Evolutionary conservation across 2,797 vertebrate genomes (phyloP).

Genomic region (Xiphophorus birchmanni): DNA sequence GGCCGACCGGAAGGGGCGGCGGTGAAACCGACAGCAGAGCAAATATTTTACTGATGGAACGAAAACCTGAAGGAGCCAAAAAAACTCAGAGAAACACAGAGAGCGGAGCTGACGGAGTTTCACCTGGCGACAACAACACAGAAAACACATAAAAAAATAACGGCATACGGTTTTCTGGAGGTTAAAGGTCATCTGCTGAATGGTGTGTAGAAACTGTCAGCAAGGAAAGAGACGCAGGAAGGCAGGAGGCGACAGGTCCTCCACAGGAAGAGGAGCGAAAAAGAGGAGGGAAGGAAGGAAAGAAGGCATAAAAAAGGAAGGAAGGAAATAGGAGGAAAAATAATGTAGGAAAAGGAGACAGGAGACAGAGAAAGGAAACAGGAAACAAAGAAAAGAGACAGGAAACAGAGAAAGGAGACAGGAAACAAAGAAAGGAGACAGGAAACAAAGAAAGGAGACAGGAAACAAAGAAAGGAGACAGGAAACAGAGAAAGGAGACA

Average conservation of each 20-base stretch:
- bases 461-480: too few relatives aligned
- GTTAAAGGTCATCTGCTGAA: conserved; percentile 38
- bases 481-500: too few relatives aligned
- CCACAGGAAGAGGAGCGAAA: conserved; percentile 53
- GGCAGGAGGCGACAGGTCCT: conserved; percentile 63
- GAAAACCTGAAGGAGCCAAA: conserved; percentile 58
- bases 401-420: too few relatives aligned
- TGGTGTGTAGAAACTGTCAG: too few relatives aligned
- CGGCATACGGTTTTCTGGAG: conserved; percentile 23
- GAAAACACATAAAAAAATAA: conserved; percentile 59
- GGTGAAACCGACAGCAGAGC: conserved; percentile 51
- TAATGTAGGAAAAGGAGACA: conserved; percentile 36
- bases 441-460: too few relatives aligned
- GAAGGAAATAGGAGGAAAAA: background rate
- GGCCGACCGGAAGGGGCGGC: conserved; percentile 18
- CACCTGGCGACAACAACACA: conserved; percentile 45
- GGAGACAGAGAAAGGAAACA: background rate
- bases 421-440: background rate
- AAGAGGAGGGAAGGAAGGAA: background rate
- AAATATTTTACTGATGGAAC: conserved; percentile 80
- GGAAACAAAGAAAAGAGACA: background rate
- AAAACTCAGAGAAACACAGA: conserved; percentile 67
- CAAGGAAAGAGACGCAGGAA: conserved; percentile 10
- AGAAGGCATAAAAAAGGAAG: background rate
- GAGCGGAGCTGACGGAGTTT: conserved; percentile 60